Base-by-base conservation (phyloP, 2,113 vertebrate species). In the Danionella cerebrum region DNA sequence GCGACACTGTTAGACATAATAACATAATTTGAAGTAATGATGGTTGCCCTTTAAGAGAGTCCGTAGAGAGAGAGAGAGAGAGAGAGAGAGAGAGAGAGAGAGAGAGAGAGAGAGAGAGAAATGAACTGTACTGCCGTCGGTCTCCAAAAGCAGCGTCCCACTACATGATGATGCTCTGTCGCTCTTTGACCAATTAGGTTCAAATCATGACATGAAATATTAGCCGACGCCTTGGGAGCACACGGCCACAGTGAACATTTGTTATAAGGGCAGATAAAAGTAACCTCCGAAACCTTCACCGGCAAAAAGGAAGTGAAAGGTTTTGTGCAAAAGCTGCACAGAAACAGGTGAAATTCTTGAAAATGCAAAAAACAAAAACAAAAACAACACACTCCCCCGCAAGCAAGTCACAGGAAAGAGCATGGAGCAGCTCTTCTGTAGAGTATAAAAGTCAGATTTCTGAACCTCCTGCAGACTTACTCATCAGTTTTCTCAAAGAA, bases 21-120 rank as follows among this genome's bases (percentile, higher is more conserved):
- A 76, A 76, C 70, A 71, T 82, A 75, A 81, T 74, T 78, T 72
- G 69, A 76, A 68, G 69, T 81, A 78, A 79, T 79, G 71, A 72
- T 73, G 65, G 60, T 73, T 74, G 71, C 66, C 66, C 71, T 75
- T 77, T 76, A 58, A 69, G 53, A 48, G 33, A 62, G 72, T 53
- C 55, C 45, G 25, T 22, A 7, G 31, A 27, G 18, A 42, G 44
- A 47, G 36, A 39, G 24, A 71, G 25, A 25, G 21, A 53, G 51
- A 65, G 31, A 27, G 18, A 42, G 44, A n/a, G n/a, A n/a, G n/a
- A n/a, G n/a, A n/a, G n/a, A n/a, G n/a, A n/a, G n/a, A n/a, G n/a
- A n/a, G n/a, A n/a, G n/a, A n/a, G n/a, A n/a, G n/a, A n/a, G n/a
- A 47, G 36, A 39, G 24, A 71, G 25, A 25, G 21, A 53, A 51